phyloP scores from a whole-genome alignment of 2,797 vertebrate genomes.

The Sitta carolinensis region DNA sequence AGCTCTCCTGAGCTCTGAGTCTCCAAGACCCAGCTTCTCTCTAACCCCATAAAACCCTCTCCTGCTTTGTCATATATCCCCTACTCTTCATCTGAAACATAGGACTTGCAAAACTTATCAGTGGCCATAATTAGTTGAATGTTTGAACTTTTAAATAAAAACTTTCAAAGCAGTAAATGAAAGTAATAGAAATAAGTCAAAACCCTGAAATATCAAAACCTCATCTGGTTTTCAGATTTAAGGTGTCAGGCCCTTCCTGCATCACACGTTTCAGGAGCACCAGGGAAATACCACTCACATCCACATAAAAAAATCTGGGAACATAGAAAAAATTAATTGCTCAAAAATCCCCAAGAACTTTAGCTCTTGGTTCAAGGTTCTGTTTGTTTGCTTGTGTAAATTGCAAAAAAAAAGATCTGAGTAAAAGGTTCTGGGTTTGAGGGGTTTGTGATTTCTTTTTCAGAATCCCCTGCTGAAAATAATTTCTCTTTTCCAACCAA shows the following conservation, averaged over 20 bases:
- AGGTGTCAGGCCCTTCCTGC: not conserved
- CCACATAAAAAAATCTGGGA: not conserved
- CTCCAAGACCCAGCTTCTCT: not conserved
- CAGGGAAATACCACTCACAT: not conserved
- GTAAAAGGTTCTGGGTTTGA: not conserved
- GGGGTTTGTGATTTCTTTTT: not conserved
- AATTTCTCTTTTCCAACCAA: not conserved
- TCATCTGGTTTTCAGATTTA: not conserved
- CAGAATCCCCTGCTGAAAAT: not conserved
- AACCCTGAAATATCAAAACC: not conserved
- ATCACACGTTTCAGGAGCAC: not conserved
- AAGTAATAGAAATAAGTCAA: not conserved
- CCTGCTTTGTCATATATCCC: not conserved
- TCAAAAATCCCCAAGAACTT: not conserved
- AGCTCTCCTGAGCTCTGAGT: not conserved
- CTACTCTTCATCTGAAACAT: not conserved
- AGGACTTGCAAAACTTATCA: not conserved
- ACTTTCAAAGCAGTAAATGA: not conserved
- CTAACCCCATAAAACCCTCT: not conserved
- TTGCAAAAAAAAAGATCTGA: constrained; percentile 8
- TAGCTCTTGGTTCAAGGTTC: not conserved
- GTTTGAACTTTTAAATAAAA: not conserved
- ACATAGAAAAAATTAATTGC: not conserved
- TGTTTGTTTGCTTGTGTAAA: not conserved
- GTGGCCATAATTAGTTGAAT: not conserved